Evolutionary conservation across 2,888 invertebrate genomes (phyloP).

Genomic region (Metalampra italica): DNA sequence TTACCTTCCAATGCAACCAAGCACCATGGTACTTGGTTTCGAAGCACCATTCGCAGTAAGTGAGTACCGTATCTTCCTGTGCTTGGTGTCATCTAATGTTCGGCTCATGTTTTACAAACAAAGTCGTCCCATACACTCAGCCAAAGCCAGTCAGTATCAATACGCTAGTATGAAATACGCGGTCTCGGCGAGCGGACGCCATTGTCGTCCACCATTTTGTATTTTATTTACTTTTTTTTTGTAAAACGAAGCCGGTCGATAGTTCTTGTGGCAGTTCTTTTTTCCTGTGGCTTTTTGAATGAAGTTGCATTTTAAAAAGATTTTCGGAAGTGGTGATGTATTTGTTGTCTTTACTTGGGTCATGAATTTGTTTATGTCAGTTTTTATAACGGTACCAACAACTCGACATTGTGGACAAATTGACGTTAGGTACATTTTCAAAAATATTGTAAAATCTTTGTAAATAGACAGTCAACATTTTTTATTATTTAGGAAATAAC

Average conservation of each 20-base stretch:
- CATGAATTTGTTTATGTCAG: too few relatives aligned
- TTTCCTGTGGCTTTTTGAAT: not conserved
- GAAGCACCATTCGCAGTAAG: too few relatives aligned
- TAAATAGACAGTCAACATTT: too few relatives aligned
- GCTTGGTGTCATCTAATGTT: too few relatives aligned
- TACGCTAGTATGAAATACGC: not conserved
- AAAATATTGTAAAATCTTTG: too few relatives aligned
- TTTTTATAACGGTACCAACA: too few relatives aligned
- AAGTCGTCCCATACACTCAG: not conserved
- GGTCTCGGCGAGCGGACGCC: not conserved
- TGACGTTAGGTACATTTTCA: too few relatives aligned
- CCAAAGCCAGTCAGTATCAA: not conserved
- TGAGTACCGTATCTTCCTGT: too few relatives aligned
- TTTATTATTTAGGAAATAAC: too few relatives aligned
- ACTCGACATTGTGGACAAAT: too few relatives aligned
- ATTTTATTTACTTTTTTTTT: not conserved
- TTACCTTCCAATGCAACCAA: too few relatives aligned
- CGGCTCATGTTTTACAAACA: not conserved
- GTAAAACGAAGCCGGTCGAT: not conserved
- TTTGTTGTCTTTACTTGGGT: not conserved
- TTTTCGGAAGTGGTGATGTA: not conserved
- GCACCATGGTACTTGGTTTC: too few relatives aligned
- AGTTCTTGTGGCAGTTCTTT: not conserved
- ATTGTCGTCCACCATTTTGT: not conserved
- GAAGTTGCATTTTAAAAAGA: not conserved